phyloP scores from a whole-genome alignment of 2,888 invertebrate genomes.

The Agrochola lychnidis region DNA sequence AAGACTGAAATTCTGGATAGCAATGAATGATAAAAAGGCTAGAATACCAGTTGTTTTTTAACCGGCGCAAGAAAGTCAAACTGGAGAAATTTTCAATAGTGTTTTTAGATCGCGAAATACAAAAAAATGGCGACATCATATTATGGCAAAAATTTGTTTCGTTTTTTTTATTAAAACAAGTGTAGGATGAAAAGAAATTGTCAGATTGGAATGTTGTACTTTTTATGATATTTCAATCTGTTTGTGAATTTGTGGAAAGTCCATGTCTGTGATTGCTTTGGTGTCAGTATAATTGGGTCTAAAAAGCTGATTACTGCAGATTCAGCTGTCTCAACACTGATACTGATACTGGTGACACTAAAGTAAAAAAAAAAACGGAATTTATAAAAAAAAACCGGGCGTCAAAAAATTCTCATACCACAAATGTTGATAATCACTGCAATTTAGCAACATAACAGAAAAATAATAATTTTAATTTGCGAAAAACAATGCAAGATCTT shows the following conservation, averaged over 20 bases:
- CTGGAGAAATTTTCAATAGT: neutral
- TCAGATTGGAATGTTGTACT: neutral
- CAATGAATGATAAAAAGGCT: constrained; percentile 26
- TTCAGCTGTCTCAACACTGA: neutral
- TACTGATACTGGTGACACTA: neutral
- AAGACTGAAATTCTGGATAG: constrained; percentile 7
- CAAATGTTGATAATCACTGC: neutral
- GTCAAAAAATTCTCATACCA: neutral
- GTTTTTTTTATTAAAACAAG: no score
- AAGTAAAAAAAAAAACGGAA: neutral
- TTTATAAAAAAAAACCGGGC: neutral
- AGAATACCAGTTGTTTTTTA: constrained; percentile 40
- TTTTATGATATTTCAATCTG: neutral
- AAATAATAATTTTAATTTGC: constrained; percentile 6
- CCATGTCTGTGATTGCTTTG: neutral
- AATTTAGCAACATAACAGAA: neutral
- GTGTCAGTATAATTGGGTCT: neutral
- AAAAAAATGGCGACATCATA: no score
- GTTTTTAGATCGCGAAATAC: neutral
- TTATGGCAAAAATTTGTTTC: no score
- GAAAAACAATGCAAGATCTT: constrained; percentile 3
- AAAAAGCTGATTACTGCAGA: constrained; percentile 40
- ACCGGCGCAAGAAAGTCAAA: constrained; percentile 37
- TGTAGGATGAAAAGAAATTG: neutral
- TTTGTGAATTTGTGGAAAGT: neutral